Percentiles rank a stretch among this genome's conserved stretches.
phyloP scores from a whole-genome alignment of 2,797 vertebrate species.

The Sitta carolinensis region DNA sequence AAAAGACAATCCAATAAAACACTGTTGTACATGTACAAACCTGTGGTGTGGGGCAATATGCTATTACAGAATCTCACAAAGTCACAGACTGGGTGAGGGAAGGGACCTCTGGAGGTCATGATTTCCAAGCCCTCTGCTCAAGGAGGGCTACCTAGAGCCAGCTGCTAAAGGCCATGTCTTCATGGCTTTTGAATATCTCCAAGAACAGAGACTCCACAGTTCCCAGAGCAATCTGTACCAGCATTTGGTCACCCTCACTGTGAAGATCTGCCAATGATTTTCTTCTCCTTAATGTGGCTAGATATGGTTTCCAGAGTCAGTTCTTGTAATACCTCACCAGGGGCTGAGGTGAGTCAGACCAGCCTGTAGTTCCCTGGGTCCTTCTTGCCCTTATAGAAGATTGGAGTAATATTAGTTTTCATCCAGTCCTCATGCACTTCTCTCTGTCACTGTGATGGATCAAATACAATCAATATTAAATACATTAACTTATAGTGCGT shows the following conservation, averaged over 20 bases:
- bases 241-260: background rate
- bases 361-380: background rate
- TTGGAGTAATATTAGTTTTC: background rate
- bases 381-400: background rate
- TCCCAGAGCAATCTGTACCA: background rate
- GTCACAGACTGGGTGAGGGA: rapidly evolving
- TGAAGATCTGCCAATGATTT: background rate
- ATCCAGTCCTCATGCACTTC: background rate
- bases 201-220: background rate
- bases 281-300: background rate
- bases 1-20: background rate
- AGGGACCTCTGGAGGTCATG: background rate
- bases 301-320: background rate
- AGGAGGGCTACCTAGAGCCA: background rate
- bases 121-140: background rate
- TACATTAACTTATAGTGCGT: background rate
- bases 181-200: background rate
- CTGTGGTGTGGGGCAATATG: background rate
- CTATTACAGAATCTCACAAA: background rate
- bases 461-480: background rate
- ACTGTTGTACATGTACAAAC: background rate
- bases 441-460: background rate
- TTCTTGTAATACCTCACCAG: background rate
- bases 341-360: background rate
- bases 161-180: background rate